Conservation (phyloP, 1,140 invertebrate species). For the Archivesica marissinica region DNA sequence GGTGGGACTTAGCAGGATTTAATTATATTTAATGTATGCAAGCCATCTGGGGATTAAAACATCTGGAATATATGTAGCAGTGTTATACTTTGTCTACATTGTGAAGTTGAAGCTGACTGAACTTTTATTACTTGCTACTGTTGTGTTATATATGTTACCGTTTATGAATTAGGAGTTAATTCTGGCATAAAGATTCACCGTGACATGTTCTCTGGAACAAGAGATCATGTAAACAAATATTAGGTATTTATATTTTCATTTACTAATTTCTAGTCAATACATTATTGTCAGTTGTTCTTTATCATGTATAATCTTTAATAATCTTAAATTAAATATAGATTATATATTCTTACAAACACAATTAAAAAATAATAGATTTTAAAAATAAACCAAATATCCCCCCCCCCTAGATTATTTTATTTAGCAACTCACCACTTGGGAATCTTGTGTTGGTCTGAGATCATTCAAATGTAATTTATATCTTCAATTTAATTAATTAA, state of each 20-base stretch:
- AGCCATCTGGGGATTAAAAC: constrained; percentile 53
- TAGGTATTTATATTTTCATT: constrained; percentile 5
- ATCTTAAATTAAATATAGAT: too few relatives aligned
- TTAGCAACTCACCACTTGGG: neutral
- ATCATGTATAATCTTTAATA: too few relatives aligned
- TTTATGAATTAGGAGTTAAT: constrained; percentile 17
- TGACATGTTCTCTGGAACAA: neutral
- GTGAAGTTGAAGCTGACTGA: constrained; percentile 19
- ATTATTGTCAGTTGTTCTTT: too few relatives aligned
- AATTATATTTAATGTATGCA: constrained; percentile 61
- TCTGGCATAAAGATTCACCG: neutral
- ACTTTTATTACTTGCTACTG: constrained; percentile 11
- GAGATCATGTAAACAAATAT: neutral
- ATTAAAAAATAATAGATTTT: too few relatives aligned
- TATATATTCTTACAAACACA: too few relatives aligned
- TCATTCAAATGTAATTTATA: constrained; percentile 34
- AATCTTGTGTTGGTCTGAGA: constrained; percentile 31
- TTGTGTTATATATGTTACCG: constrained; percentile 14
- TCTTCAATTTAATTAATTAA: constrained; percentile 47
- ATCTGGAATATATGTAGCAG: constrained; percentile 50
- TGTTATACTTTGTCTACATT: constrained; percentile 47
- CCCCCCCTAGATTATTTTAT: too few relatives aligned
- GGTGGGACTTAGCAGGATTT: constrained; percentile 48
- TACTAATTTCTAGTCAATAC: constrained; percentile 7
- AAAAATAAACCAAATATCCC: too few relatives aligned